phyloP scores from a whole-genome alignment of 2,888 invertebrate genomes.

The Lordiphosa fenestrarum region DNA sequence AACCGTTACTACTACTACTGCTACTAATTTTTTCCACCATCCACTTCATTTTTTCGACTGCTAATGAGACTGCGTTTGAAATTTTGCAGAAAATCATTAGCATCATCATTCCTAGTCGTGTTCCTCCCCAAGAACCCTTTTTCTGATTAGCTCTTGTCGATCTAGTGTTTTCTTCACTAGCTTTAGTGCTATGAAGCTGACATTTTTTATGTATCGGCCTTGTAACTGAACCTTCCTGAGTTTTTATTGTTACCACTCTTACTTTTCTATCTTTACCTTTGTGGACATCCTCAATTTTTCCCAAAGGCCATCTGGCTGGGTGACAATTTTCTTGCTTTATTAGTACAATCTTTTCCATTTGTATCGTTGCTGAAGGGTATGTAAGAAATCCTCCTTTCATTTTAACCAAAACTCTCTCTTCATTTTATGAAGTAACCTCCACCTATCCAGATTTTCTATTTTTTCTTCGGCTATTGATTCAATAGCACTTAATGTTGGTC shows the following conservation, averaged over 20 bases:
- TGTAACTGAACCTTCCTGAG: neutral
- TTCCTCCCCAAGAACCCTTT: no score
- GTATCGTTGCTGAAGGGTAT: no score
- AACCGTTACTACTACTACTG: no score
- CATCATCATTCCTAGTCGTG: neutral
- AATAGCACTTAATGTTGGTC: no score
- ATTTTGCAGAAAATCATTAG: conserved; percentile 4
- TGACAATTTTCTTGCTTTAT: conserved; percentile 3
- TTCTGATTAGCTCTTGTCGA: no score
- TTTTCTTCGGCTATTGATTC: no score
- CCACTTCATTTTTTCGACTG: neutral
- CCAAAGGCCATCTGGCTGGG: conserved; percentile 7
- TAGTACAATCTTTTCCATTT: neutral
- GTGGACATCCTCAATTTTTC: conserved; percentile 1
- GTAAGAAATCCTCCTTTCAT: no score
- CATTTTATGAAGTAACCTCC: no score
- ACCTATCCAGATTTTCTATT: no score
- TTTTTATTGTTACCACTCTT: conserved; percentile 3
- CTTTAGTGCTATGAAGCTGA: neutral
- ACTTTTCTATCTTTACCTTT: conserved; percentile 9
- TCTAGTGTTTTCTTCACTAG: no score
- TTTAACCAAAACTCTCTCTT: no score
- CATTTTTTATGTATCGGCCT: neutral
- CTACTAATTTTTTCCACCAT: conserved; percentile 2
- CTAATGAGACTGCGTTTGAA: conserved; percentile 1